Evolutionary conservation across 2,888 invertebrate species (phyloP), one percentile per base, ranked within the genome.

Genomic region (Chalcis sispes): DNA sequence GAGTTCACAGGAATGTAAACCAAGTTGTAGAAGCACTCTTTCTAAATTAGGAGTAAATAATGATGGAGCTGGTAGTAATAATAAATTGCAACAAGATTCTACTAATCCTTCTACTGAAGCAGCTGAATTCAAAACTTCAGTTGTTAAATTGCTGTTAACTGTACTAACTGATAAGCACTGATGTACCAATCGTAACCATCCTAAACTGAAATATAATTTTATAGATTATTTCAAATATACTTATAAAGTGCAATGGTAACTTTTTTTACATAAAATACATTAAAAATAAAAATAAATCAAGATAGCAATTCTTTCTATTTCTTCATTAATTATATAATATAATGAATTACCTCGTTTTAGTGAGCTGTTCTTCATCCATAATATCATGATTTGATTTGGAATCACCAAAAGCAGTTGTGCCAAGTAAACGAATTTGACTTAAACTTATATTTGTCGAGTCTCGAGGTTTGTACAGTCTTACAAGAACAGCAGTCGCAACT

Each of bases 371-470:
- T 78, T 92, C 91, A 66, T 91, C 91, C 13, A 89, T 86, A 1
- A 89, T 81, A 76, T 91, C 91, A n/a, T 83, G 84, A 77, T 82
- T 85, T 1, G 85, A 83, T 82, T 86, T 87, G 74, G 82, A 80
- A 80, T 83, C 91, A n/a, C 92, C 92, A 87, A 97, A 97, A 1
- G 96, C 95, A 3, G 96, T 95, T 75, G 94, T 94, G 0, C 96
- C 98, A 54, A 97, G 90, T 64, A 98, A 89, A 2, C 95, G 91
- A 79, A 98, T 93, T 89, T 97, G 97, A 77, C 96, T 93, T 52
- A 98, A 90, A 4, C 97, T 97, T 86, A 98, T 94, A 84, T 95
- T 96, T 81, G 94, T 93, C n/a, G 95, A 95, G 84, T 97, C 97
- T 42, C 95, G 91, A 0, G 98, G 97, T 86, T 95, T 95, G 88